Evolutionary conservation across 1,140 invertebrate species (phyloP).

Genomic region (Aleiodes sp.): DNA sequence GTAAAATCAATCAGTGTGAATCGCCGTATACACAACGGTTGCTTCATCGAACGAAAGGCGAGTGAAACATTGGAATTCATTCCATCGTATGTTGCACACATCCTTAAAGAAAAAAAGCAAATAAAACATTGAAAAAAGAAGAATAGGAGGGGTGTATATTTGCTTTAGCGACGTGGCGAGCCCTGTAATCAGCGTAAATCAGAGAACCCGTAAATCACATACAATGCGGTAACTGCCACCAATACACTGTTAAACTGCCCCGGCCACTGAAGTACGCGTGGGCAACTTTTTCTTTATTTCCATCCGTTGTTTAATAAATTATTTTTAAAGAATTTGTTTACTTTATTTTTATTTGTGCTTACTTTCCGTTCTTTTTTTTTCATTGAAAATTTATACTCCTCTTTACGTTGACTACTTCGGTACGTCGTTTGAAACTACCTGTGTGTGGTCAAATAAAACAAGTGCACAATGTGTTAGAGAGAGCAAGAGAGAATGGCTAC

Average conservation of each 20-base stretch:
- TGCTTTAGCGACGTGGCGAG: slow-evolving; percentile 61
- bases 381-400: too few relatives aligned
- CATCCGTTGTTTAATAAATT: too few relatives aligned
- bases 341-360: too few relatives aligned
- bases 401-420: too few relatives aligned
- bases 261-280: slow-evolving; percentile 13
- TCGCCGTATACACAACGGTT: slow-evolving; percentile 49
- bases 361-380: too few relatives aligned
- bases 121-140: background rate
- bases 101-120: too few relatives aligned
- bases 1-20: slow-evolving; percentile 64
- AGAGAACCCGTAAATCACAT: slow-evolving; percentile 66
- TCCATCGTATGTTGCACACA: too few relatives aligned
- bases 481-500: too few relatives aligned
- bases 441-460: too few relatives aligned
- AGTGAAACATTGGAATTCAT: background rate
- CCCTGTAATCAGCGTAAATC: slow-evolving; percentile 67
- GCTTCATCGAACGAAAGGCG: background rate
- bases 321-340: too few relatives aligned
- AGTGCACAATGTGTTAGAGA: too few relatives aligned
- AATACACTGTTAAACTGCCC: slow-evolving; percentile 9
- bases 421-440: too few relatives aligned
- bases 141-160: slow-evolving; percentile 46
- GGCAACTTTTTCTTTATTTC: background rate
- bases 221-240: slow-evolving; percentile 51